Evolutionary conservation across 2,113 vertebrate species (phyloP).

Genomic region (Onychorhynchus coronatus): DNA sequence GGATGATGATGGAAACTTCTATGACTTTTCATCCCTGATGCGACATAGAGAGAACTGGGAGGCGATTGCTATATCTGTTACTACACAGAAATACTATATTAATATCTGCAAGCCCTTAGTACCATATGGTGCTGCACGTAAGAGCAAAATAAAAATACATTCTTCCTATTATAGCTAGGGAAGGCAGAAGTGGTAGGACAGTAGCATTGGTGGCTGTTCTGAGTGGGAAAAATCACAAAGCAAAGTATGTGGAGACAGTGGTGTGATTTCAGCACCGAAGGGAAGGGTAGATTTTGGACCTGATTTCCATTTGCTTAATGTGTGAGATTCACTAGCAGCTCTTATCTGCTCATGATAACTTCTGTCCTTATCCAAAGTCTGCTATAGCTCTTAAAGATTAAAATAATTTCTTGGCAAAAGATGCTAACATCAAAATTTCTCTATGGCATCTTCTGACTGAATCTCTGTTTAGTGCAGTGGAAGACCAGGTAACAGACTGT

Average conservation of each 20-base stretch:
- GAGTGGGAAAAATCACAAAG: not conserved
- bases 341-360: not conserved
- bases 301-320: not conserved
- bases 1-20: slow-evolving; percentile 81
- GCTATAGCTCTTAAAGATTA: not conserved
- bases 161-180: not conserved
- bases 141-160: not conserved
- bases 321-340: not conserved
- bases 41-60: slow-evolving; percentile 86
- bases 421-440: not conserved
- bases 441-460: not conserved
- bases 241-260: not conserved
- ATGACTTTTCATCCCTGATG: slow-evolving; percentile 88
- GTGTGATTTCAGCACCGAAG: not conserved
- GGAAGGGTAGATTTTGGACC: not conserved
- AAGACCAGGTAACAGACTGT: not conserved
- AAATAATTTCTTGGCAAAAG: not conserved
- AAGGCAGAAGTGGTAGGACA: not conserved
- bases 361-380: not conserved
- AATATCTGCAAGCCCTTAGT: slow-evolving; percentile 92
- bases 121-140: slow-evolving; percentile 77
- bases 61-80: slow-evolving; percentile 58
- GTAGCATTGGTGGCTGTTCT: not conserved
- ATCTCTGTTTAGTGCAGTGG: rapidly evolving
- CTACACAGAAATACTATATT: slow-evolving; percentile 80